Conservation (phyloP, 2,888 invertebrate genomes). For the Pseudolycoriella hygida region DNA sequence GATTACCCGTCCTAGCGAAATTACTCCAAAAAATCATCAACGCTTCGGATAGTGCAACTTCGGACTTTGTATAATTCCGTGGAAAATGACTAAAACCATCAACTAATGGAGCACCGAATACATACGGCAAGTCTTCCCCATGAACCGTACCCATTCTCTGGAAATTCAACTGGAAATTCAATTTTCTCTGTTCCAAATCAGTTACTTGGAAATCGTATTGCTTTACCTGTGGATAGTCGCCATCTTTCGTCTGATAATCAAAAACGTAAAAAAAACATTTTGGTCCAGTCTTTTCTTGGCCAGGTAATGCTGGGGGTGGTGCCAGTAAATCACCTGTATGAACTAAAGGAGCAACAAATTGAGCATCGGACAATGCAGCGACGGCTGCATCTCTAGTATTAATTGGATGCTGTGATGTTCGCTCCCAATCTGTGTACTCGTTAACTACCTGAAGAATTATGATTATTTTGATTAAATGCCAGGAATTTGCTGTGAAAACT, state of each 20-base stretch:
- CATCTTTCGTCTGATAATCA: conserved; percentile 79
- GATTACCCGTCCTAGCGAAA: conserved; percentile 63
- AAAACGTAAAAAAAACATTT: conserved; percentile 82
- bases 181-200: conserved; percentile 11
- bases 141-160: conserved; percentile 84
- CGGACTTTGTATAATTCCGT: conserved; percentile 73
- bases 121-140: conserved; percentile 79
- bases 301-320: conserved; percentile 39
- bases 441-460: conserved; percentile 42
- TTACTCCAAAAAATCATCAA: conserved; percentile 79
- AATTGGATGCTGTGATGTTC: conserved; percentile 75
- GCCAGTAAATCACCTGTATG: conserved; percentile 69
- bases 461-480: background rate
- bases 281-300: conserved; percentile 41
- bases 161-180: conserved; percentile 10
- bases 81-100: conserved; percentile 68
- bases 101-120: conserved; percentile 80
- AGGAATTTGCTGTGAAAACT: background rate
- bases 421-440: conserved; percentile 96
- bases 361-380: conserved; percentile 83
- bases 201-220: background rate
- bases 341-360: conserved; percentile 80
- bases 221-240: conserved; percentile 68
- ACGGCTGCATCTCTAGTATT: conserved; percentile 79
- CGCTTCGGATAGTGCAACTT: conserved; percentile 69